A percentile compares a stretch with the other conserved stretches of the same genome.
Evolutionary conservation across 2,113 vertebrate species (phyloP).

Genomic region (Rousettus leschenaultii): DNA sequence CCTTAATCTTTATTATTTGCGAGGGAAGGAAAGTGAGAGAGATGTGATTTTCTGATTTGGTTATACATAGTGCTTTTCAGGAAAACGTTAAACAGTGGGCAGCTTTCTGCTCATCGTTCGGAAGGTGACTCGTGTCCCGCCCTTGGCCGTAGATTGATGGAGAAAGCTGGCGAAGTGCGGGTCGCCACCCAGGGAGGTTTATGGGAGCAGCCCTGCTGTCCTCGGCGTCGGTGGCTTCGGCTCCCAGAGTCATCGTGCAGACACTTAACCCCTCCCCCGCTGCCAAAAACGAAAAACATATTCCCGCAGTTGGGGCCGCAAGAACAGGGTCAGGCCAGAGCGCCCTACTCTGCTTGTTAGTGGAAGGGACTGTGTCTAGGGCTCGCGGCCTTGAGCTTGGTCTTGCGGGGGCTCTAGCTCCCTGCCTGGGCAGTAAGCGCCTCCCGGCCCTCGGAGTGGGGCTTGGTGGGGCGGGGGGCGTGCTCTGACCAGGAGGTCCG

Average conservation of each 20-base stretch:
- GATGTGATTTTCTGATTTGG: background rate
- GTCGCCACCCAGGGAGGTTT: background rate
- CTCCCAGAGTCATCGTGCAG: background rate
- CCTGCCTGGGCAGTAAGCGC: background rate
- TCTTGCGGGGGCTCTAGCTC: background rate
- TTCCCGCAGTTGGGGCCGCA: background rate
- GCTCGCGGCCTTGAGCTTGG: background rate
- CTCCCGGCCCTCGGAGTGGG: background rate
- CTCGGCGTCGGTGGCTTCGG: background rate
- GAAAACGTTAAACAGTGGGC: background rate
- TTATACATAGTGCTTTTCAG: background rate
- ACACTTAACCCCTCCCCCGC: background rate
- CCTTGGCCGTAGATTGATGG: background rate
- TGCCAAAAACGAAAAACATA: background rate
- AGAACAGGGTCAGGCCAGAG: background rate
- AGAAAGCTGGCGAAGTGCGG: background rate
- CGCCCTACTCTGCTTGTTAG: background rate
- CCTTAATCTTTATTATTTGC: constrained; percentile 16
- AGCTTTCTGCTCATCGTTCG: background rate
- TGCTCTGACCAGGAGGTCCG: background rate
- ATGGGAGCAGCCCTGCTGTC: background rate
- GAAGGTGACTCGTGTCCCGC: background rate
- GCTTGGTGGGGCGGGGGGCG: background rate
- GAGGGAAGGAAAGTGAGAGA: constrained; percentile 8
- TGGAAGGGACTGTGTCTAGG: background rate